A percentile compares a stretch with the other conserved stretches of the same genome.
Conservation (phyloP, 2,888 invertebrate genomes). For the Dasypogon diadema region DNA sequence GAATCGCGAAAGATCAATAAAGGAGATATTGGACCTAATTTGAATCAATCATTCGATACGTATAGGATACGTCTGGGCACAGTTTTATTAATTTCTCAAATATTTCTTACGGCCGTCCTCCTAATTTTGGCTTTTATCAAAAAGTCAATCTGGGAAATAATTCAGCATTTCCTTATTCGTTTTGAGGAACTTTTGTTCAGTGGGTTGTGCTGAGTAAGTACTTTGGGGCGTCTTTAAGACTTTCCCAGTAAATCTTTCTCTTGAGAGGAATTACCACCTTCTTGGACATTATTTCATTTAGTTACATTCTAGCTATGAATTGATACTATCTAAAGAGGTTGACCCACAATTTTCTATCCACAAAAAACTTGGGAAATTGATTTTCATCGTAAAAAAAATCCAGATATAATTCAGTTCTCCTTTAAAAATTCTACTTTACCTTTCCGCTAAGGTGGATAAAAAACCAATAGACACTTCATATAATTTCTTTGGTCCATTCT, state of each 20-base stretch:
- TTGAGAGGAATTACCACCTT: too few relatives aligned
- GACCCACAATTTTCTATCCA: too few relatives aligned
- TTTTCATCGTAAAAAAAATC: too few relatives aligned
- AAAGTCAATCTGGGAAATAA: not conserved
- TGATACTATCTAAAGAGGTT: too few relatives aligned
- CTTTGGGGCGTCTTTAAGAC: too few relatives aligned
- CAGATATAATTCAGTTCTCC: not conserved
- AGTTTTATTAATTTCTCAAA: constrained; percentile 22
- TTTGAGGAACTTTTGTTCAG: too few relatives aligned
- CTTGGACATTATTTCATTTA: too few relatives aligned
- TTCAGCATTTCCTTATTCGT: not conserved
- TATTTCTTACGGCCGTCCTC: not conserved
- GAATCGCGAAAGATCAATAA: constrained; percentile 23
- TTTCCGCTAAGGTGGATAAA: not conserved
- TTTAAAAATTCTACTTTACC: not conserved
- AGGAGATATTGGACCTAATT: constrained; percentile 28
- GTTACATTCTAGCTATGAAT: too few relatives aligned
- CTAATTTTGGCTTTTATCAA: not conserved
- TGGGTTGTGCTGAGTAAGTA: too few relatives aligned
- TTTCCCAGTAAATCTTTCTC: too few relatives aligned
- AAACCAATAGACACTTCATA: not conserved
- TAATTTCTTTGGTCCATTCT: not conserved
- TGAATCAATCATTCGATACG: constrained; percentile 20
- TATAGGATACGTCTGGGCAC: not conserved
- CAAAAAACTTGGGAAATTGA: too few relatives aligned